phyloP scores from a whole-genome alignment of 2,113 vertebrate species.

The Otolemur garnettii region DNA sequence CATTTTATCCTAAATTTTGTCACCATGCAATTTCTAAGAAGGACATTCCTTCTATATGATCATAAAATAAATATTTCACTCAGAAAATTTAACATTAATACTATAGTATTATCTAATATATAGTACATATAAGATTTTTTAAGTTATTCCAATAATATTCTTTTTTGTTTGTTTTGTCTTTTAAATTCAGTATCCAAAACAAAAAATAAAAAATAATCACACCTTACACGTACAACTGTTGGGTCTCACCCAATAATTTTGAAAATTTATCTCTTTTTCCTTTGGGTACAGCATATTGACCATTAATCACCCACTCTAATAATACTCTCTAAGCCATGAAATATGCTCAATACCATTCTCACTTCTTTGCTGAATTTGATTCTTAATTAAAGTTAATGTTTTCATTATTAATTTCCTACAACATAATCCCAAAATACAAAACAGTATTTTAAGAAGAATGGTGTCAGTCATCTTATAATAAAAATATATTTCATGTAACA shows the following conservation, averaged over 20 bases:
- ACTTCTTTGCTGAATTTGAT: background rate
- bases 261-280: background rate
- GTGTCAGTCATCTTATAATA: background rate
- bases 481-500: background rate
- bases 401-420: background rate
- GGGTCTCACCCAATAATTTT: background rate
- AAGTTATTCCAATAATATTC: background rate
- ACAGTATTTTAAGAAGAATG: background rate
- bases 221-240: background rate
- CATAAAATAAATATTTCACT: background rate
- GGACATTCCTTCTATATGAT: background rate
- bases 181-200: background rate
- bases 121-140: background rate
- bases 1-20: background rate
- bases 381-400: background rate
- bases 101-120: background rate
- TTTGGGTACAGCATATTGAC: no score
- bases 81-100: background rate
- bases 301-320: background rate
- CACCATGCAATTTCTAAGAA: background rate
- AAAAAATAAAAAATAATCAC: background rate
- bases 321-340: background rate
- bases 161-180: background rate
- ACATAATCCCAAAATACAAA: constrained; percentile 1
- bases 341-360: background rate